Evolutionary conservation across 2,113 vertebrate species (phyloP).

Genomic region (Ornithorhynchus anatinus): DNA sequence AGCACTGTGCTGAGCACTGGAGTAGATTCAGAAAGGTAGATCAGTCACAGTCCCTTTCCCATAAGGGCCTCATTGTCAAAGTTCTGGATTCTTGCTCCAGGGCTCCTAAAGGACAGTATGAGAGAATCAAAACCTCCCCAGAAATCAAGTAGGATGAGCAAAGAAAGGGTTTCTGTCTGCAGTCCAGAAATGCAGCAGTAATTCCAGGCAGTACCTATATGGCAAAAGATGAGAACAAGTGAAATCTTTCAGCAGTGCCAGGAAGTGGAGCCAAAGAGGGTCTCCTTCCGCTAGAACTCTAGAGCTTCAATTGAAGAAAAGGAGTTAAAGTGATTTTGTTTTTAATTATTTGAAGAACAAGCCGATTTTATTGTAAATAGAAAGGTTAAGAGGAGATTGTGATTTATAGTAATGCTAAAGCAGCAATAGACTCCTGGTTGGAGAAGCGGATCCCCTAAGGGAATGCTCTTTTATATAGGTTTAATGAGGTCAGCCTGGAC

Average conservation of each 20-base stretch:
- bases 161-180: background rate
- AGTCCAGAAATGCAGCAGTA: background rate
- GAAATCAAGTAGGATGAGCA: background rate
- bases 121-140: background rate
- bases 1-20: too few relatives aligned
- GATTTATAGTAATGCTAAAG: background rate
- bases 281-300: constrained; percentile 3
- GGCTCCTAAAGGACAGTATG: background rate
- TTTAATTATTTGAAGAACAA: background rate
- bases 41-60: background rate
- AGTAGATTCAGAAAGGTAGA: background rate
- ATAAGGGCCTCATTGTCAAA: background rate
- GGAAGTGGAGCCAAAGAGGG: background rate
- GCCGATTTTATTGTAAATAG: background rate
- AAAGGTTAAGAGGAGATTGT: background rate
- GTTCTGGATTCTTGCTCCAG: background rate
- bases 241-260: background rate
- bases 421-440: background rate
- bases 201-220: background rate
- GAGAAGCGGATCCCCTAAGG: background rate
- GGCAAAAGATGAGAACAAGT: background rate
- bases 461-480: background rate
- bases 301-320: background rate
- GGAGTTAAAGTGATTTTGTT: background rate
- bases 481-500: background rate